phyloP scores from a whole-genome alignment of 2,888 invertebrate genomes.

The Zaprionus bogoriensis region DNA sequence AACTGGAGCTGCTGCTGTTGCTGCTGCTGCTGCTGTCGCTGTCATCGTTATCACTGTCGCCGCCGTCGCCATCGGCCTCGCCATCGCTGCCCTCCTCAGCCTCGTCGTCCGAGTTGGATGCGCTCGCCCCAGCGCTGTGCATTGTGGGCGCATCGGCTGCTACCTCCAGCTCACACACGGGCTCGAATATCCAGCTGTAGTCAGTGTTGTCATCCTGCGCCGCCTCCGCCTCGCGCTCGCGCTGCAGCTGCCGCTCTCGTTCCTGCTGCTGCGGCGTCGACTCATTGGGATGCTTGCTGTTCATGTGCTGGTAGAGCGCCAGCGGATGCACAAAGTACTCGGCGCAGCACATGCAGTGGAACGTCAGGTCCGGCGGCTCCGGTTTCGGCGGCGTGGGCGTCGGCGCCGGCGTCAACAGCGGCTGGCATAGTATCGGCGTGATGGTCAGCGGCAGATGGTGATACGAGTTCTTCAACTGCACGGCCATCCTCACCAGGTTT shows the following conservation, averaged over 20 bases:
- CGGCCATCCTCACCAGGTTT: constrained; percentile 53
- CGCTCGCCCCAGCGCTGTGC: constrained; percentile 28
- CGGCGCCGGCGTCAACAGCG: constrained; percentile 52
- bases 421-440: constrained; percentile 77
- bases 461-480: constrained; percentile 67
- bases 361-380: constrained; percentile 81
- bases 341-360: constrained; percentile 82
- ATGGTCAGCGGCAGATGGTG: constrained; percentile 79
- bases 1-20: constrained; percentile 49
- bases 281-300: constrained; percentile 75
- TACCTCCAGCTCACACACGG: constrained; percentile 79
- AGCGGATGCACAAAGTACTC: constrained; percentile 81
- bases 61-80: constrained; percentile 32
- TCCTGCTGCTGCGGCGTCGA: constrained; percentile 32
- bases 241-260: constrained; percentile 15
- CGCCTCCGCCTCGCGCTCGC: constrained; percentile 37
- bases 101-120: constrained; percentile 49
- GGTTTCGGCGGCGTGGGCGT: constrained; percentile 54
- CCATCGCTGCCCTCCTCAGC: constrained; percentile 27
- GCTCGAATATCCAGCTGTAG: constrained; percentile 82
- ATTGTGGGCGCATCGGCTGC: constrained; percentile 28
- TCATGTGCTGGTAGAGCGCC: constrained; percentile 81
- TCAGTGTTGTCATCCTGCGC: constrained; percentile 67
- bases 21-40: constrained; percentile 44
- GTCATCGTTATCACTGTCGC: constrained; percentile 58